Percentiles rank a stretch among this genome's conserved stretches.
Evolutionary conservation across 1,140 invertebrate genomes (phyloP).

Genomic region (Microplitis demolitor): DNA sequence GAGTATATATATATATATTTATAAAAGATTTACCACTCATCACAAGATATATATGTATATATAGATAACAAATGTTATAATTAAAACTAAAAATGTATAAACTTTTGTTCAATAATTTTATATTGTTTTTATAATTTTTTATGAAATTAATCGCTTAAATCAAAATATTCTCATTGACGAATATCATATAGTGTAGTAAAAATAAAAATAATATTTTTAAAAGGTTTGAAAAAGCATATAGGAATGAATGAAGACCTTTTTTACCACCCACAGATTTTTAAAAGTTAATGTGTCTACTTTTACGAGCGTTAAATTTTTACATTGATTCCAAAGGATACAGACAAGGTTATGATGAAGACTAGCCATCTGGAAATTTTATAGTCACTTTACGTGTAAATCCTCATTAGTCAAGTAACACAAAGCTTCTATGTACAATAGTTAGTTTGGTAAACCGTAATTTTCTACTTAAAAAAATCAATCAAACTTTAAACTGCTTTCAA

Average conservation of each 20-base stretch:
- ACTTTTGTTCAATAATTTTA: too few species aligned
- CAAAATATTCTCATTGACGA: too few species aligned
- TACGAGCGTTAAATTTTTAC: slow-evolving; percentile 29
- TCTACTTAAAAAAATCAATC: background rate
- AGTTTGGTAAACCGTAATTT: background rate
- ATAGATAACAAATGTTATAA: too few species aligned
- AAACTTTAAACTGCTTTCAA: background rate
- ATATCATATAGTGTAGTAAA: too few species aligned
- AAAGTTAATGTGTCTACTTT: slow-evolving; percentile 42
- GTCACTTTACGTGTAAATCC: slow-evolving; percentile 50
- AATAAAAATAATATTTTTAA: background rate
- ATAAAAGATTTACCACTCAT: too few species aligned
- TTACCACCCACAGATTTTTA: slow-evolving; percentile 6
- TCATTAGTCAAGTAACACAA: slow-evolving; percentile 47
- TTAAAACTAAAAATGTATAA: too few species aligned
- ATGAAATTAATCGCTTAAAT: too few species aligned
- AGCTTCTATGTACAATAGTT: slow-evolving; percentile 35
- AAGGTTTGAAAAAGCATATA: slow-evolving; percentile 1
- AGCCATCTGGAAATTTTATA: slow-evolving; percentile 56
- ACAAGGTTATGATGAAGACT: slow-evolving; percentile 24
- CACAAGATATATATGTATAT: too few species aligned
- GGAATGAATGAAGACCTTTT: too few species aligned
- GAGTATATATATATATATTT: too few species aligned
- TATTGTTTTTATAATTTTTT: too few species aligned
- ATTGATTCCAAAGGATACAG: slow-evolving; percentile 33